These are phyloP conservation scores for Acleris literana DNA, from an alignment of 2,888 invertebrate species.

Conservation along the genomic window DNA sequence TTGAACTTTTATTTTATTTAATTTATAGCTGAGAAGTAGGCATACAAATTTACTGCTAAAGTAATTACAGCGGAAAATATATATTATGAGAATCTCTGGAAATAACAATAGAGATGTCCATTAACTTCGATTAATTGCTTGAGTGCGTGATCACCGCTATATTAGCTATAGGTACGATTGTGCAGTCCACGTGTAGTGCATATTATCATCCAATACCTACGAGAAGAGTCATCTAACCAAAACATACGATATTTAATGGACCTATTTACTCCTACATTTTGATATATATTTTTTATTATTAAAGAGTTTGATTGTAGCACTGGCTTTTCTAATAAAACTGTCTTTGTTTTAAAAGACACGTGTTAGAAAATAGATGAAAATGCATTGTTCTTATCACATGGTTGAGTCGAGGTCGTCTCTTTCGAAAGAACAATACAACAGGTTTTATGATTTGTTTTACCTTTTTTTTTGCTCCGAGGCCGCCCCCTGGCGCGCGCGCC, in stretches of 20 bases:
- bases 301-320: constrained; percentile 13
- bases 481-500: constrained; percentile 40
- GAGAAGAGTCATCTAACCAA: neutral
- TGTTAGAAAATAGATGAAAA: constrained; percentile 66
- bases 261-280: neutral
- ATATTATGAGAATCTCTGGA: no score
- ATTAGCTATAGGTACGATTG: neutral
- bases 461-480: constrained; percentile 58
- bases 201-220: neutral
- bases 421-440: constrained; percentile 77
- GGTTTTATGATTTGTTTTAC: constrained; percentile 76
- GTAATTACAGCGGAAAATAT: no score
- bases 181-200: constrained; percentile 4
- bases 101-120: neutral
- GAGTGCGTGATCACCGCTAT: neutral
- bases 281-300: neutral
- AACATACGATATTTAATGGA: neutral
- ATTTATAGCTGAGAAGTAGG: no score
- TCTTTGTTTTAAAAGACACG: constrained; percentile 55
- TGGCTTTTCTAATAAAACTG: constrained; percentile 50
- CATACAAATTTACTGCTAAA: no score
- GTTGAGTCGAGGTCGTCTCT: constrained; percentile 59
- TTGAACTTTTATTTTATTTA: no score
- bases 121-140: neutral
- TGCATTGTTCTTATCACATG: constrained; percentile 66